Evolutionary conservation across 2,797 vertebrate genomes (phyloP).

Genomic region (Amniataba percoides): DNA sequence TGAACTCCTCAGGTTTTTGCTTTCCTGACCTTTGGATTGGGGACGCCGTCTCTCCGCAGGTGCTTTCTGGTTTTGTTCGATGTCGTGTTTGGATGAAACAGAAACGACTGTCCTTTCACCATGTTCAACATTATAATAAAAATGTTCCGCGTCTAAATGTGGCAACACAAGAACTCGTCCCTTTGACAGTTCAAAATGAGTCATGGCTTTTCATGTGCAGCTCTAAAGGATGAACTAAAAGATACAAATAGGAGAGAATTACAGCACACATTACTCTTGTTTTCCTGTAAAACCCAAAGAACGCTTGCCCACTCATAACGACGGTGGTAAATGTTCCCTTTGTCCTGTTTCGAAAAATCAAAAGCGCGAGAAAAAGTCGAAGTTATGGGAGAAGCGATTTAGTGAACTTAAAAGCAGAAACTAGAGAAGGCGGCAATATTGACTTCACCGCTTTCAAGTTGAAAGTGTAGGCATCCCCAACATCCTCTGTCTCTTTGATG

Average conservation of each 20-base stretch:
- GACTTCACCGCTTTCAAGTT: slow-evolving; percentile 52
- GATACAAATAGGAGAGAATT: slow-evolving; percentile 6
- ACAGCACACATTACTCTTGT: slow-evolving; percentile 16
- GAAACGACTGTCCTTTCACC: slow-evolving; percentile 25
- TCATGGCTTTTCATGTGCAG: background rate
- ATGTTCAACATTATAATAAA: slow-evolving; percentile 34
- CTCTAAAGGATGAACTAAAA: background rate
- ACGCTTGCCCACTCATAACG: slow-evolving; percentile 14
- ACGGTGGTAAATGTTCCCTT: slow-evolving; percentile 6
- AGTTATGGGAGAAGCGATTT: slow-evolving; percentile 15
- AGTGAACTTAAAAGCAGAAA: slow-evolving; percentile 17
- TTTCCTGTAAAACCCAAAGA: slow-evolving; percentile 5
- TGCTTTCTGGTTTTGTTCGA: background rate
- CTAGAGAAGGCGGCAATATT: slow-evolving; percentile 25
- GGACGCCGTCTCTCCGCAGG: background rate
- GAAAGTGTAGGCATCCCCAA: slow-evolving; percentile 39
- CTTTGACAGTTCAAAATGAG: slow-evolving; percentile 33
- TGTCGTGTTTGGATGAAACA: background rate
- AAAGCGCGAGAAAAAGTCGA: slow-evolving; percentile 1
- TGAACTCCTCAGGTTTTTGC: slow-evolving; percentile 20
- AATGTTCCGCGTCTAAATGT: slow-evolving; percentile 17
- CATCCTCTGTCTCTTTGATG: slow-evolving; percentile 65
- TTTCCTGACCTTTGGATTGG: slow-evolving; percentile 20
- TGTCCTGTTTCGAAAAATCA: slow-evolving; percentile 30
- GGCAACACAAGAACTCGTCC: background rate